Evolutionary conservation across 2,113 vertebrate genomes (phyloP), one percentile per base, ranked within the genome.

Genomic region (Rhipidura dahli): DNA sequence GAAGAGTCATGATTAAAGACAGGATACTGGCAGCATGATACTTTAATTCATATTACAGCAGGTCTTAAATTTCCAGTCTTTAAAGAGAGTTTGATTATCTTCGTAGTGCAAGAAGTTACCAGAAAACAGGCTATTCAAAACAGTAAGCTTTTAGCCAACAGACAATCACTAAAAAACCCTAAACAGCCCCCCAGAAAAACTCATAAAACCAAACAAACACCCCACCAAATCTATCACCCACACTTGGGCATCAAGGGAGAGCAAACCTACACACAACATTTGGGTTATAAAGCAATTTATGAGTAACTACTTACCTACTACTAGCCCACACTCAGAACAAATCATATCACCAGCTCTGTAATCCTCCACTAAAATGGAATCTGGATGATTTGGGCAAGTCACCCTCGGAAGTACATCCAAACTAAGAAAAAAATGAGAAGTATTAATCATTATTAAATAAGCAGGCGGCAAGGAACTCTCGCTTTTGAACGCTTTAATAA

Each of bases 311-410:
- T 97, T 93, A 99, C 99, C 99, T 72, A 99, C 99, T 87, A 99
- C 99, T 76, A 99, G 98, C 42, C 99, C 99, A 88, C 99, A 99
- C 78, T 99, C 99, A 11, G 99, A 99, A 91, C 99, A 99, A 93
- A 99, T 99, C 99, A 99, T 99, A 95, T 99, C 99, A 60, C 99
- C 99, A 78, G 99, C 99, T 98, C 99, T 98, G 98, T 99, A 99
- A 98, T 99, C 99, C 96, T 99, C 99, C 83, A 99, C 99, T 96
- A 99, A 98, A 85, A 99, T 97, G 42, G 99, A 99, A 92, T 99
- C 99, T 21, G 99, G 99, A 96, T 99, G 99, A 97, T 99, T 99
- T 83, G 99, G 99, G 97, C 99, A 99, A 14, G 99, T 98, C 77
- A 99, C 99, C 97, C 98, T 98, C 2, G 99, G 99, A 96, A 99